These are phyloP conservation scores for Thysanoteuthis rhombus DNA, from an alignment of 2,888 invertebrate species.

Conservation along the genomic window DNA sequence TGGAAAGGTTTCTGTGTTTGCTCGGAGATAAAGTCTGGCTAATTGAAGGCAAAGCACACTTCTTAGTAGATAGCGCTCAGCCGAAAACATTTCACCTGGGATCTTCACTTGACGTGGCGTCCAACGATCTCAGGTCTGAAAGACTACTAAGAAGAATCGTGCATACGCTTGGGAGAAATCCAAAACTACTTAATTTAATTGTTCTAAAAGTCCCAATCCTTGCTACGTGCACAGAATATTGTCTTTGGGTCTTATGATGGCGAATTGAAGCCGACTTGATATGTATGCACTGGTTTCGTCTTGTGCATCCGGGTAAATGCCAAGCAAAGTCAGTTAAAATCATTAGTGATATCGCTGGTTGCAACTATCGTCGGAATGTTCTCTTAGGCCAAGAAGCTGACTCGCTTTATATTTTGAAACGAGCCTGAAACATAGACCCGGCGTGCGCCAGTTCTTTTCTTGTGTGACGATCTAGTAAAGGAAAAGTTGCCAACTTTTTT, in stretches of 20 bases:
- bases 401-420: no score
- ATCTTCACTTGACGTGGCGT: not conserved
- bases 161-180: not conserved
- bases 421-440: no score
- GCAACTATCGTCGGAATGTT: not conserved
- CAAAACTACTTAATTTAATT: not conserved
- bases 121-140: not conserved
- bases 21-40: not conserved
- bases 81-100: not conserved
- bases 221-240: not conserved
- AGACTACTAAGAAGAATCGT: not conserved
- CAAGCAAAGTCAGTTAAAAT: not conserved
- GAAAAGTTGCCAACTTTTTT: no score
- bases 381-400: no score
- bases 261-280: not conserved
- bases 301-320: not conserved
- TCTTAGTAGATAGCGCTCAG: not conserved
- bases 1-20: not conserved
- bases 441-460: no score
- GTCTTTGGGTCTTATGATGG: not conserved
- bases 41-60: not conserved
- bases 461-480: no score
- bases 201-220: not conserved
- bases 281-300: not conserved
- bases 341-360: not conserved